Base-by-base conservation (phyloP, 1,140 invertebrate genomes). In the Diabrotica virgifera region DNA sequence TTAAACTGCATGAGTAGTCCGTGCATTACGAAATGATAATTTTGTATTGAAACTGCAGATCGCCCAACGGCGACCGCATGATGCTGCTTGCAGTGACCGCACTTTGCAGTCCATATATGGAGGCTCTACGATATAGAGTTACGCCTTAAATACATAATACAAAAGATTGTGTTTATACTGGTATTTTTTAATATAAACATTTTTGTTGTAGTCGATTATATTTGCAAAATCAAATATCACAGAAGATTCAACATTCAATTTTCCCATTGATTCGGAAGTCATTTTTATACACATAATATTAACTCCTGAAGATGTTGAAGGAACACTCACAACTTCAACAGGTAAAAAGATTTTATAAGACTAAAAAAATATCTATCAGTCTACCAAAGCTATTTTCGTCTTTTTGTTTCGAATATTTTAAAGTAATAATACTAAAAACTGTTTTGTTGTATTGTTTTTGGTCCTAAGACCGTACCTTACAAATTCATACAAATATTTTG, bases 211-310 rank as follows among this genome's bases (percentile, higher is more conserved):
- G 70, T 69, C 65, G 7, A 12, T 68, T 36, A 58, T 72, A 52
- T 14, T 70, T 58, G 62, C 63, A n/a, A 60, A 54, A 51, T 70
- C 61, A 24, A 71, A 73, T 24, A 58, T 74, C 12, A 59, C 12
- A 6, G 68, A 66, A 13, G 38, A 57, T 11, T 37, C 53, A 6
- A 40, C 63, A 13, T 13, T 74, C 35, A 54, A 53, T 35, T 72
- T 76, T 63, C 72, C 71, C 9, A 71, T 76, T 50, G 74, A 74
- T 68, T 61, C 63, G 10, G 65, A 66, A 36, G 70, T 74, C 54
- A 70, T 59, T 53, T 67, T 65, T n/a, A 70, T 76, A 9, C 74
- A 74, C 60, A 64, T 76, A 52, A 69, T 52, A 8, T 63, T 76
- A 46, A 64, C 59, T 8, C 60, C 62, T 10, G 46, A 24, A 14